Evolutionary conservation across 2,888 invertebrate species (phyloP).

Genomic region (Eupithecia dodoneata): DNA sequence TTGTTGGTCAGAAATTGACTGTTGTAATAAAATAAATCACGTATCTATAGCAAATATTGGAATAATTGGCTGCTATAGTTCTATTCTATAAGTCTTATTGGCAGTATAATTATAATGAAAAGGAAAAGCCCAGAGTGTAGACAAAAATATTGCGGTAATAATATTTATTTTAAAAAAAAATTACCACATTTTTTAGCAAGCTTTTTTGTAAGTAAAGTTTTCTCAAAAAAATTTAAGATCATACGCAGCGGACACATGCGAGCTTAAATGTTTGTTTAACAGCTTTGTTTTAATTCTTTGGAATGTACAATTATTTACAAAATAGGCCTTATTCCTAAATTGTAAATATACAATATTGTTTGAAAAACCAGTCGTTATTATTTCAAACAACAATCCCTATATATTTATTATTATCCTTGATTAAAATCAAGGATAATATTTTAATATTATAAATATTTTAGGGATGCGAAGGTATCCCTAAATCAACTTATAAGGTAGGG

Average conservation of each 20-base stretch:
- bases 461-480: neutral
- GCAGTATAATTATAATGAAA: neutral
- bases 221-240: neutral
- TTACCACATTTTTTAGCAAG: no score
- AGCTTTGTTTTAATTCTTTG: neutral
- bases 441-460: neutral
- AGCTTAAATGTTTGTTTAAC: neutral
- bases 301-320: neutral
- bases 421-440: neutral
- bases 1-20: neutral
- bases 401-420: neutral
- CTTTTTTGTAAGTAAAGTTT: neutral
- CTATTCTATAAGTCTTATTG: neutral
- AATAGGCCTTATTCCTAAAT: neutral
- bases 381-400: no score
- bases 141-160: neutral
- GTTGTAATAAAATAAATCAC: conserved; percentile 4
- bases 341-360: neutral
- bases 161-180: no score
- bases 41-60: neutral
- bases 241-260: neutral
- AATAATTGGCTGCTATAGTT: neutral
- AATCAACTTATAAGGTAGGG: neutral
- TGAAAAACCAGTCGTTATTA: no score
- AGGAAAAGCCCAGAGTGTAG: neutral